Evolutionary conservation across 2,888 invertebrate species (phyloP).

Genomic region (Digitonthophagus gazella): DNA sequence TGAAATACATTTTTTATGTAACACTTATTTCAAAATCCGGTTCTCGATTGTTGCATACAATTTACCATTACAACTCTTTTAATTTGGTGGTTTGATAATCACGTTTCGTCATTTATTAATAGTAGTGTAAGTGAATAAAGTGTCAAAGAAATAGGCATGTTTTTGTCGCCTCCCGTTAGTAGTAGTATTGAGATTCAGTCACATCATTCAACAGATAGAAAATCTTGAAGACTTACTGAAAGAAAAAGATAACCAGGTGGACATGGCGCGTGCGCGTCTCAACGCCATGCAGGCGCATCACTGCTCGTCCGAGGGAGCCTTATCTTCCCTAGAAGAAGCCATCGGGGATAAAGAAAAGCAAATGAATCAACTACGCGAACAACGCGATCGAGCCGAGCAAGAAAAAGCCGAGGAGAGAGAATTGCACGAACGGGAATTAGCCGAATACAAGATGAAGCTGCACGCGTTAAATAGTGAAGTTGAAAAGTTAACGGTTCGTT

Average conservation of each 20-base stretch:
- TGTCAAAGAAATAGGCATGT: constrained; percentile 9
- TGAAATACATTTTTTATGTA: too few species aligned
- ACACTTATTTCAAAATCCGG: too few species aligned
- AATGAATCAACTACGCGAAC: constrained; percentile 90
- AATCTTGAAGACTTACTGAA: constrained; percentile 94
- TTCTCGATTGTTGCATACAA: too few species aligned
- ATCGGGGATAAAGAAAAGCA: constrained; percentile 97
- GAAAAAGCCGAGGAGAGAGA: constrained; percentile 96
- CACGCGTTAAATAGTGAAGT: constrained; percentile 90
- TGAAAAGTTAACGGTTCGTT: constrained; percentile 79
- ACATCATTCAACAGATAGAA: constrained; percentile 71
- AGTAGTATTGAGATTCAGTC: constrained; percentile 13
- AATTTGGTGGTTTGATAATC: neutral
- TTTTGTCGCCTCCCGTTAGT: neutral
- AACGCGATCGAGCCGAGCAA: constrained; percentile 91
- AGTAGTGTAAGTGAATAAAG: neutral
- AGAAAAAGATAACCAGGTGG: constrained; percentile 98
- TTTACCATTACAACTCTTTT: neutral
- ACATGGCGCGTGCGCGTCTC: constrained; percentile 86
- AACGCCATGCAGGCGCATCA: constrained; percentile 95
- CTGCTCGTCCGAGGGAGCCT: constrained; percentile 88
- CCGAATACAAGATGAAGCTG: constrained; percentile 93
- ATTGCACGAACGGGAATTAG: constrained; percentile 86
- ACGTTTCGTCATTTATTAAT: neutral
- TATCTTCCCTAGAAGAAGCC: constrained; percentile 91